phyloP scores from a whole-genome alignment of 2,888 invertebrate species.

The Chymomyza caudatula region DNA sequence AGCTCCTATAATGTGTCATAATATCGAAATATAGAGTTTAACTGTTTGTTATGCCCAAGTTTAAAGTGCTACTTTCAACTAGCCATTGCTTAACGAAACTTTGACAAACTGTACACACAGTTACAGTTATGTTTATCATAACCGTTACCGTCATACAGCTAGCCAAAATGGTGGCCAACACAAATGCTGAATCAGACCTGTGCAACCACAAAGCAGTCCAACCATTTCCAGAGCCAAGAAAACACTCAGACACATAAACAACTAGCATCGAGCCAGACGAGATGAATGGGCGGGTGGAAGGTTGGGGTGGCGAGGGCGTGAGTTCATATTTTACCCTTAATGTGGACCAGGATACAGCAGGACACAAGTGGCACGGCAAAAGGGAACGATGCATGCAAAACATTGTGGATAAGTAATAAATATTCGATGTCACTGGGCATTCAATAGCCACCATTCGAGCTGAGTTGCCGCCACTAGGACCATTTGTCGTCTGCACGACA shows the following conservation, averaged over 20 bases:
- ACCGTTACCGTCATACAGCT: background rate
- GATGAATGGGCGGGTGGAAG: constrained; percentile 35
- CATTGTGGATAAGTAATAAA: constrained; percentile 62
- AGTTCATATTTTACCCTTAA: constrained; percentile 31
- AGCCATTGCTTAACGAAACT: background rate
- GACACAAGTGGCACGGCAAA: background rate
- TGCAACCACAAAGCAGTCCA: background rate
- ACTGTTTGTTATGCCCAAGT: no score
- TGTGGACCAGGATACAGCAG: background rate
- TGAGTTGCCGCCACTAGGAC: background rate
- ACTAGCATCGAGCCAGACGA: constrained; percentile 30
- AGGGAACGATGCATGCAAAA: background rate
- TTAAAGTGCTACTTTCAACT: background rate
- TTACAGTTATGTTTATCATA: background rate
- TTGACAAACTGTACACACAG: background rate
- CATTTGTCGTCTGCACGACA: background rate
- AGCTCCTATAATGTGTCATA: no score
- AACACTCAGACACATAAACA: constrained; percentile 61
- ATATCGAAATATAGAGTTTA: no score
- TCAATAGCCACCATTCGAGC: constrained; percentile 9
- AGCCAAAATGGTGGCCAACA: background rate
- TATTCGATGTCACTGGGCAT: constrained; percentile 54
- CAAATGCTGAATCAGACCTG: background rate
- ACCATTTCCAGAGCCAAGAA: background rate
- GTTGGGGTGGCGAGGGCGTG: background rate